These are phyloP conservation scores for Drosophila mettleri DNA, from an alignment of 2,888 invertebrate genomes.

Conservation along the genomic window DNA sequence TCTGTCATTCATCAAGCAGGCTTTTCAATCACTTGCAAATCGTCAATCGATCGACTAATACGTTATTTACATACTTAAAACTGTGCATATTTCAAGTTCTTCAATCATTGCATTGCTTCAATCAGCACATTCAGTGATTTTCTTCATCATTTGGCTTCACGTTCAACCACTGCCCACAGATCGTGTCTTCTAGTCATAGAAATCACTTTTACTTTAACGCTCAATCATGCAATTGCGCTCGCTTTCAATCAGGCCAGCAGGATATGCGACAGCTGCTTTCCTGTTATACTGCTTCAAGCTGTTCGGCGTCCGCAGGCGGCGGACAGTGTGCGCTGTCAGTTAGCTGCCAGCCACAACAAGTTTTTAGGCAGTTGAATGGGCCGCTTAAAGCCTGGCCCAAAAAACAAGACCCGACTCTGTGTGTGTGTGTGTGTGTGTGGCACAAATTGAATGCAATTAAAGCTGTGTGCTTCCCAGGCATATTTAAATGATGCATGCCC, in stretches of 20 bases:
- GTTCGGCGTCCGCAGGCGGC: constrained; percentile 6
- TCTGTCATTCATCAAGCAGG: too few relatives aligned
- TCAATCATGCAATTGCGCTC: background rate
- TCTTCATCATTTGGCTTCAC: background rate
- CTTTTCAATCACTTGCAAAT: too few relatives aligned
- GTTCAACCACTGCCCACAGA: background rate
- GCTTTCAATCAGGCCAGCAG: background rate
- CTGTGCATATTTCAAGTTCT: background rate
- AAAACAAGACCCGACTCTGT: background rate
- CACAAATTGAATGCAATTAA: constrained; percentile 77
- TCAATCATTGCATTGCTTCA: background rate
- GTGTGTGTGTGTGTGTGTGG: constrained; percentile 35
- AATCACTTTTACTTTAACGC: constrained; percentile 1
- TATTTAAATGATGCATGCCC: constrained; percentile 69
- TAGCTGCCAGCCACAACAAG: constrained; percentile 39
- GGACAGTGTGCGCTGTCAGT: constrained; percentile 30
- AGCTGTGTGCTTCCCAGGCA: constrained; percentile 51
- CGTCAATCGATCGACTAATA: background rate
- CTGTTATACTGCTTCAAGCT: background rate
- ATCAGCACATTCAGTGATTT: background rate
- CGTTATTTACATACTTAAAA: too few relatives aligned
- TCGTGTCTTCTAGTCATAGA: background rate
- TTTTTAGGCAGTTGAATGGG: constrained; percentile 11
- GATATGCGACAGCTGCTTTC: background rate
- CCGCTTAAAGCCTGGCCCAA: constrained; percentile 23